Base-by-base conservation (phyloP, 2,888 invertebrate genomes). In the Drosophila leonis region DNA sequence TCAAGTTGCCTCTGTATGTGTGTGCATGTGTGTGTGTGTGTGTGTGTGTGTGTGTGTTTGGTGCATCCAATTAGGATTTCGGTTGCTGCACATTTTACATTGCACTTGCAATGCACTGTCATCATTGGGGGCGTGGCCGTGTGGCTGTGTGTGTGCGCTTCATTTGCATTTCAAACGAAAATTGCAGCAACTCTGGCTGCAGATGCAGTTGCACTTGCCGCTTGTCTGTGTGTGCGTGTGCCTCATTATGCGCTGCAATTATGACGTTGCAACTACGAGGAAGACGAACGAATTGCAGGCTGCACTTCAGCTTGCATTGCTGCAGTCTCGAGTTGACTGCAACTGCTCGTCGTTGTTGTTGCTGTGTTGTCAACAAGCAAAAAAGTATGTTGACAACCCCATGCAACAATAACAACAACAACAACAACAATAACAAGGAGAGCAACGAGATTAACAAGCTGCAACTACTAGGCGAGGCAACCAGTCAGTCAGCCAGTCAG, bases 131-230 rank as follows among this genome's bases (percentile, higher is more conserved):
- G 83, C 83, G 83, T 83, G 83, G 71, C 73, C 18, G 39, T 39
- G 37, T 24, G 35, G n/a, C n/a, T 24, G 35, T 49, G 49, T 31
- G n/a, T 51, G 73, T 64, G 72, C 52, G 60, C 75, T 56, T 91
- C 83, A 92, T 92, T 92, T 92, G 90, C 92, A 92, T 92, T 88
- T 92, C 91, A 92, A 90, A 91, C 91, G 84, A 83, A 78, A 78
- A 75, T 78, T 81, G 80, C 72, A 67, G 80, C 77, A 59, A 59
- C 44, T 57, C 35, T 59, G 46, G 35, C 46, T 27, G 57, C 35
- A 61, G 62, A 52, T 71, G 71, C 71, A 71, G 80, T 64, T 76
- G 75, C 74, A 73, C 49, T 49, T 55, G 77, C 68, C 57, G 62
- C 65, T 4, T 64, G 51, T 15, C 24, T 29, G 20, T 44, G 27